Percentiles rank a stretch among this genome's conserved stretches.
These are phyloP conservation scores for Odontesthes bonariensis DNA, from an alignment of 2,113 vertebrate species.

Conservation along the genomic window DNA sequence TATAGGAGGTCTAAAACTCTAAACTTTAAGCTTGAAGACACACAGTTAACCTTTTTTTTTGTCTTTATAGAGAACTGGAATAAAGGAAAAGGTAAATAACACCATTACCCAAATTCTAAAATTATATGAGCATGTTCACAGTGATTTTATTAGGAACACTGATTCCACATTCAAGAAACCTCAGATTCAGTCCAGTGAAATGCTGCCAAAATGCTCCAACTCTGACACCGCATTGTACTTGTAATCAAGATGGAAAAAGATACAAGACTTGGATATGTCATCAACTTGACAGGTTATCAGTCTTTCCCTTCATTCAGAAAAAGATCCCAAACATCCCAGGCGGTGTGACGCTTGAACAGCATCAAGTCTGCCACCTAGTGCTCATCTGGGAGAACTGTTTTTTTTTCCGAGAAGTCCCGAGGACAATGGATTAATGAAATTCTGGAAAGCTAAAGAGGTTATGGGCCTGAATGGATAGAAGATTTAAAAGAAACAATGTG, in stretches of 20 bases:
- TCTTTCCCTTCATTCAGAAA: conserved; percentile 37
- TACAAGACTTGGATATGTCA: conserved; percentile 25
- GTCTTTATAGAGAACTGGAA: not conserved
- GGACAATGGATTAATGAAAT: not conserved
- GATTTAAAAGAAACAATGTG: not conserved
- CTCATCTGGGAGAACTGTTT: not conserved
- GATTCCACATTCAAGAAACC: not conserved
- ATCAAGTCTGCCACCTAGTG: conserved; percentile 69
- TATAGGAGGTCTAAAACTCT: conserved; percentile 8
- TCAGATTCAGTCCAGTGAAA: not conserved
- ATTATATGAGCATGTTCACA: too few species aligned
- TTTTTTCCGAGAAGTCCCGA: too few species aligned
- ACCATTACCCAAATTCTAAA: not conserved
- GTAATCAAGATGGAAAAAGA: conserved; percentile 20
- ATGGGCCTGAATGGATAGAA: not conserved
- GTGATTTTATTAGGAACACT: too few species aligned
- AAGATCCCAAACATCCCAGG: conserved; percentile 49
- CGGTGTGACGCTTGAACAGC: conserved; percentile 10
- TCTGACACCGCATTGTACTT: not conserved
- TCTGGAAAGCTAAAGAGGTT: not conserved
- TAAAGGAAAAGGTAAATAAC: not conserved
- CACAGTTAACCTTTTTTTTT: not conserved
- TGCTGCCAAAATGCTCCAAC: conserved; percentile 15
- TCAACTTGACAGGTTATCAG: conserved; percentile 53
- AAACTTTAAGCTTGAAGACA: conserved; percentile 23